A percentile compares a stretch with the other conserved stretches of the same genome.
Evolutionary conservation across 2,113 vertebrate species (phyloP).

Genomic region (Neodon shergylaensis): DNA sequence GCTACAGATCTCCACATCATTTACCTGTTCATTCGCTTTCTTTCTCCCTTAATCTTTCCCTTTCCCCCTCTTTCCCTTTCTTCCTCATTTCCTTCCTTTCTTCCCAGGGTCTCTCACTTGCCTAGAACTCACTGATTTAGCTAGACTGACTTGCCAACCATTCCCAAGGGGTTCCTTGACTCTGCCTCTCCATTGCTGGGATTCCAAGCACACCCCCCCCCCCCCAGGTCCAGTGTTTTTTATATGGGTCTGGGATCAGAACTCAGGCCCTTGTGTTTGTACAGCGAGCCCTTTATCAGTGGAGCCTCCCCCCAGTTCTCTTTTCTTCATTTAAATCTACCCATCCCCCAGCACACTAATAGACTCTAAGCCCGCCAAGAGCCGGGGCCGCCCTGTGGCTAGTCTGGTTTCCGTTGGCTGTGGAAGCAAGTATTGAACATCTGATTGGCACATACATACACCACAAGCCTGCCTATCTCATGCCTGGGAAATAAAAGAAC

Average conservation of each 20-base stretch:
- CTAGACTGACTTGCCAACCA: not conserved
- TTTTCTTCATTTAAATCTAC: not conserved
- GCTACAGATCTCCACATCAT: no score
- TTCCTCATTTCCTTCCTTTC: not conserved
- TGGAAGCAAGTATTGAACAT: not conserved
- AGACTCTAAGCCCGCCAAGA: not conserved
- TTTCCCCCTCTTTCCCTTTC: not conserved
- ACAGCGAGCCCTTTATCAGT: no score
- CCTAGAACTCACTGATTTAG: not conserved
- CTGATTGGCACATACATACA: not conserved
- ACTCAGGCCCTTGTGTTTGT: not conserved
- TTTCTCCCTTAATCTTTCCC: not conserved
- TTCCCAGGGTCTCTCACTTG: not conserved
- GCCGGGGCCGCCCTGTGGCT: not conserved
- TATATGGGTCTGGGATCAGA: not conserved
- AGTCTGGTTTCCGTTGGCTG: not conserved
- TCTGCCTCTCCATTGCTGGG: not conserved
- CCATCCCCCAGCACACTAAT: accelerated
- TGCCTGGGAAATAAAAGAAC: not conserved
- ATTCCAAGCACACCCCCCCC: not conserved
- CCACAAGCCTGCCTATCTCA: not conserved
- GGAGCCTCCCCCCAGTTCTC: not conserved
- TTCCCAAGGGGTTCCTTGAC: not conserved
- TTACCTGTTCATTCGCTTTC: not conserved
- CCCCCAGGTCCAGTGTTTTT: not conserved